A percentile compares a stretch with the other conserved stretches of the same genome.
Evolutionary conservation across 2,888 invertebrate species (phyloP).

Genomic region (Panorpa germanica): DNA sequence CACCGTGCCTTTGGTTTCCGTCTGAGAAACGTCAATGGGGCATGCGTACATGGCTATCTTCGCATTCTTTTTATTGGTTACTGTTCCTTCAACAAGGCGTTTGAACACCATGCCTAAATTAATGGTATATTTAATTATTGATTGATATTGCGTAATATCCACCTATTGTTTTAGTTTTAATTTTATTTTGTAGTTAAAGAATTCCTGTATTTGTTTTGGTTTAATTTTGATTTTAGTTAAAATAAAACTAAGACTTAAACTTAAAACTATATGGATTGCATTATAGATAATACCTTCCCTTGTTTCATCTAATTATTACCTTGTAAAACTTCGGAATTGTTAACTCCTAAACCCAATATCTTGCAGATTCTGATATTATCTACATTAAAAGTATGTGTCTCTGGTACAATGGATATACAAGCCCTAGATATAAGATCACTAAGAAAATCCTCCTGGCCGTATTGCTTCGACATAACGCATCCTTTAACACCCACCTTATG

Average conservation of each 20-base stretch:
- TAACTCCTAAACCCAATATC: conserved; percentile 31
- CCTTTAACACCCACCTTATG: conserved; percentile 52
- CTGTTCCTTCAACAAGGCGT: conserved; percentile 82
- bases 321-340: no score
- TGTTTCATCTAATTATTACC: no score
- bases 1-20: conserved; percentile 92
- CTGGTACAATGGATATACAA: conserved; percentile 73
- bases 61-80: conserved; percentile 58
- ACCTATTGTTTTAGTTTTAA: no score
- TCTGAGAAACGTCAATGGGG: conserved; percentile 87
- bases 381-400: conserved; percentile 82
- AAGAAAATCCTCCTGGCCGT: conserved; percentile 89
- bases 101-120: conserved; percentile 99
- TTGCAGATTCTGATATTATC: conserved; percentile 95
- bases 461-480: conserved; percentile 93
- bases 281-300: no score
- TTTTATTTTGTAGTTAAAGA: no score
- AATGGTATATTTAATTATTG: no score
- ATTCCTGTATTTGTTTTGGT: no score
- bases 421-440: conserved; percentile 71
- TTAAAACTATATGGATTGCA: no score
- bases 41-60: conserved; percentile 92
- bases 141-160: no score
- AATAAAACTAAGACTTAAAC: no score
- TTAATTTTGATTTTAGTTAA: no score